Evolutionary conservation across 1,140 invertebrate species (phyloP).

Genomic region (Oryctes rhinoceros): DNA sequence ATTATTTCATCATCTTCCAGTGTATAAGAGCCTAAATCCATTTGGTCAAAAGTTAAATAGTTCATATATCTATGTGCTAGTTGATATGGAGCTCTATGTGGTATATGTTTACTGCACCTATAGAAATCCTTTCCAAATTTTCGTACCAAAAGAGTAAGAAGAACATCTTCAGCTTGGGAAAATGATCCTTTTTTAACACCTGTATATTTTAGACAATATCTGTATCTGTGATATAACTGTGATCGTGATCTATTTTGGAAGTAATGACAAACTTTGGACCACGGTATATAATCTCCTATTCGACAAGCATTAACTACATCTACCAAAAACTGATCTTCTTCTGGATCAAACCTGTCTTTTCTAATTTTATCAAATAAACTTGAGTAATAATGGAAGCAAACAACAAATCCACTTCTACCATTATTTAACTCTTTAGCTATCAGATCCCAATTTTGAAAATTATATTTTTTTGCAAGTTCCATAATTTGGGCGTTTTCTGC

Average conservation of each 20-base stretch:
- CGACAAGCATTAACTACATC: conserved; percentile 65
- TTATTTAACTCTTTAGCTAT: conserved; percentile 68
- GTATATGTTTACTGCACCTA: conserved; percentile 64
- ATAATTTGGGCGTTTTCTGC: conserved; percentile 67
- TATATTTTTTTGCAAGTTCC: conserved; percentile 61
- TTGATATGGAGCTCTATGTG: conserved; percentile 65
- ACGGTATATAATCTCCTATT: conserved; percentile 71
- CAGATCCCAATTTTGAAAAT: conserved; percentile 70
- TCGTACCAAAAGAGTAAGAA: conserved; percentile 66
- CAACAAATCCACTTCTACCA: conserved; percentile 71
- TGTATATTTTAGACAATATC: conserved; percentile 48
- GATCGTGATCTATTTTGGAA: conserved; percentile 69
- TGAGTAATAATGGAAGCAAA: conserved; percentile 71
- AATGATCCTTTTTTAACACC: conserved; percentile 67
- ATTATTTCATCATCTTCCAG: conserved; percentile 61
- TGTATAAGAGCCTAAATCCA: conserved; percentile 59
- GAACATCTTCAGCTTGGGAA: conserved; percentile 68
- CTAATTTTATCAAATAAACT: conserved; percentile 60
- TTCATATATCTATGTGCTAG: conserved; percentile 65
- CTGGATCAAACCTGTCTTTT: conserved; percentile 64
- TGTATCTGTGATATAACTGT: conserved; percentile 70
- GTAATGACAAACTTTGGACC: conserved; percentile 68
- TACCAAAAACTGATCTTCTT: conserved; percentile 68
- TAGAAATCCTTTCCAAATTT: conserved; percentile 70
- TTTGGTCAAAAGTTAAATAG: conserved; percentile 56